Evolutionary conservation across 2,113 vertebrate genomes (phyloP), one percentile per base, ranked within the genome.

Genomic region (Tiliqua scincoides): DNA sequence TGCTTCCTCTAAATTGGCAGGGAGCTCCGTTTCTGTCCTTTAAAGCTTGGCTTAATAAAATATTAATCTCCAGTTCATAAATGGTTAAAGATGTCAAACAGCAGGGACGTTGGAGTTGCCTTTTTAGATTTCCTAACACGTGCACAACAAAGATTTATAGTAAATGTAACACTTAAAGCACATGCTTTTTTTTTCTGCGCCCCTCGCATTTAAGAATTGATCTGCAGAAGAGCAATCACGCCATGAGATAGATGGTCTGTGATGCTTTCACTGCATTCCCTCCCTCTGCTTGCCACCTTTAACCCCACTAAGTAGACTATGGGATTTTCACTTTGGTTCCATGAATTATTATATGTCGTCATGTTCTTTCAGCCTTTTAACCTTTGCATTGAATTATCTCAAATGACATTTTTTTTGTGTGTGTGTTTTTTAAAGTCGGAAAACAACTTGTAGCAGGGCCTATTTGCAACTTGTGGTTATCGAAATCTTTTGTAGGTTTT

Each of bases 1-100:
- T 87, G 82, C 14, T 61, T 93, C 81, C 89, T 92, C 75, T 89
- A 91, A 94, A 91, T 23, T 90, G 70, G 35, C 35, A 79, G 67
- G 30, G 61, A 85, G 35, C 62, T 82, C 63, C 92, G 88, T 90
- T 91, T 87, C 87, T 92, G 48, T 92, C 92, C 85, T 93, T 86
- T 93, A 92, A 88, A 91, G 77, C 87, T 92, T 61, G 32, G 43
- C 90, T 88, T 90, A 83, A 91, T 95, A 89, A 94, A 95, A 95
- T 93, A 96, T 95, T 93, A 90, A 95, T 93, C 88, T 91, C 37
- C 79, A 79, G 87, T 85, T 96, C 87, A 90, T 89, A 93, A 95
- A 94, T 92, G 87, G 87, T 88, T 93, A 95, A 95, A 93, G 1
- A 57, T 72, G 81, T 52, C 85, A 79, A 93, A 90, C 89, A 52